phyloP scores from a whole-genome alignment of 2,888 invertebrate species.

The Cephonodes hylas region DNA sequence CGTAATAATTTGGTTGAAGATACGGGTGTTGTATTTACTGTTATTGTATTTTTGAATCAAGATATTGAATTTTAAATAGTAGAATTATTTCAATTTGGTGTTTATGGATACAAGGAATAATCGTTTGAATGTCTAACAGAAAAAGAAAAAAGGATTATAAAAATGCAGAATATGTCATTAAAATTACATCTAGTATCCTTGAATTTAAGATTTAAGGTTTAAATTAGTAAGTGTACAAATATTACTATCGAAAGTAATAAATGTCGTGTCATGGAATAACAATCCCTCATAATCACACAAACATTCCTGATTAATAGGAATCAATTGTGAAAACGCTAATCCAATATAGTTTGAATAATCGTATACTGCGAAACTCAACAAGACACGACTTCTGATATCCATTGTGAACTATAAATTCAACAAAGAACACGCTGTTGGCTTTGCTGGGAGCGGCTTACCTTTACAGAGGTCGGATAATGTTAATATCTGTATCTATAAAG shows the following conservation, averaged over 20 bases:
- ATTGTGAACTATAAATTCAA: constrained; percentile 30
- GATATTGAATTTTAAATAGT: no score
- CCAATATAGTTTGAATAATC: constrained; percentile 37
- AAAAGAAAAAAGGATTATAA: no score
- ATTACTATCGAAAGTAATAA: not conserved
- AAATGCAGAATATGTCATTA: no score
- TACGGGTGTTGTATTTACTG: not conserved
- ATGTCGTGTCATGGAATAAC: not conserved
- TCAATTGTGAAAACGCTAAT: constrained; percentile 30
- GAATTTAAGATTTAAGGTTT: no score
- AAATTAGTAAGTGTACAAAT: not conserved
- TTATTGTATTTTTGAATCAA: no score
- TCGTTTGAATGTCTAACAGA: no score
- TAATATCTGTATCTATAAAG: constrained; percentile 25
- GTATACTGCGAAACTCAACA: constrained; percentile 39
- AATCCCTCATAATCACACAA: not conserved
- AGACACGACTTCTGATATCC: constrained; percentile 54
- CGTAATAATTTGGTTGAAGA: not conserved
- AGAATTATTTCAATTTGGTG: no score
- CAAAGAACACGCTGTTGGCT: constrained; percentile 33
- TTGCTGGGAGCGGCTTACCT: constrained; percentile 48
- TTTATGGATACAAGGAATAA: no score
- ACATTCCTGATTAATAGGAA: constrained; percentile 21
- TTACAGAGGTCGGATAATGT: constrained; percentile 47
- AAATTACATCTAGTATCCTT: no score